A percentile compares a stretch with the other conserved stretches of the same genome.
Conservation (phyloP, 1,140 invertebrate genomes). For the Aphidius ervi region DNA sequence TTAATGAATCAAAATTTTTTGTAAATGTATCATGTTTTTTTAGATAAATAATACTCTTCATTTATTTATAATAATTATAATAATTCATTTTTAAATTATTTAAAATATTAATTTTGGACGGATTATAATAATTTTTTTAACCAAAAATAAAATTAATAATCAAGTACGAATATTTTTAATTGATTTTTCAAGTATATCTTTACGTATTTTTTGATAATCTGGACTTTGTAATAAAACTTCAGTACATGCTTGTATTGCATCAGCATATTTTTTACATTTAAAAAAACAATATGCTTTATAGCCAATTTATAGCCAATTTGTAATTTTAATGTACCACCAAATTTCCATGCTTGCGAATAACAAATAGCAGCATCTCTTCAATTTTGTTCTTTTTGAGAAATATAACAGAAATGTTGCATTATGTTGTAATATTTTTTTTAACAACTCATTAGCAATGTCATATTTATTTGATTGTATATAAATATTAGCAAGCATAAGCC, state of each 20-base stretch:
- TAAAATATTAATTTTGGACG: not conserved
- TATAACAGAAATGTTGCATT: constrained; percentile 85
- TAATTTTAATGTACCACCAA: constrained; percentile 74
- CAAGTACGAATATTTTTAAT: constrained; percentile 74
- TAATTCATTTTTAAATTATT: not conserved
- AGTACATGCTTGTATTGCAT: constrained; percentile 80
- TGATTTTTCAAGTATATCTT: constrained; percentile 94
- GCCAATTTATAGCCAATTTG: constrained; percentile 83
- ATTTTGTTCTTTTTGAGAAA: constrained; percentile 89
- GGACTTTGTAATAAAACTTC: constrained; percentile 77
- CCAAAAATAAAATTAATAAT: constrained; percentile 1
- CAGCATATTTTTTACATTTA: constrained; percentile 85
- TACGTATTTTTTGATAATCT: constrained; percentile 85
- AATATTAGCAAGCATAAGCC: constrained; percentile 88
- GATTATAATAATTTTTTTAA: not conserved
- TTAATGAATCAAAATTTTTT: constrained; percentile 21
- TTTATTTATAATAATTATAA: too few relatives aligned
- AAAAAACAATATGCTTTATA: constrained; percentile 91
- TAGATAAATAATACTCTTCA: constrained; percentile 71
- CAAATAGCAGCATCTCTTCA: constrained; percentile 81
- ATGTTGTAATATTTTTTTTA: constrained; percentile 77
- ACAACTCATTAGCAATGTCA: constrained; percentile 79
- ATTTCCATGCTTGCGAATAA: constrained; percentile 84
- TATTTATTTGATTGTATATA: constrained; percentile 85
- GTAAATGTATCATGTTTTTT: constrained; percentile 30